Conservation (phyloP, 2,797 vertebrate species). For the Falco columbarius region DNA sequence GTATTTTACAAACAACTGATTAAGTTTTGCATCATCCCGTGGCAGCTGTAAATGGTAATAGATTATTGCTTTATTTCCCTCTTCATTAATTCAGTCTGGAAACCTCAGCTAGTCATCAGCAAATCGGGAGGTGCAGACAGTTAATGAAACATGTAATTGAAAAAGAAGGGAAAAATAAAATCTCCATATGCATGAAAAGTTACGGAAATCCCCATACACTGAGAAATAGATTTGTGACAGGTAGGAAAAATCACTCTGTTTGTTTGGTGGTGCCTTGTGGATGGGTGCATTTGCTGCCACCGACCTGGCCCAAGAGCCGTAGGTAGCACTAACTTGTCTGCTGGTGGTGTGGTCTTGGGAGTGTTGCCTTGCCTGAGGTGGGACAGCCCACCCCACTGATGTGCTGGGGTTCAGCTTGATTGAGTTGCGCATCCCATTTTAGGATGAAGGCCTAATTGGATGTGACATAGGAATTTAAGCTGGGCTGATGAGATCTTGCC, state of each 20-base stretch:
- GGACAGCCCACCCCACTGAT: neutral
- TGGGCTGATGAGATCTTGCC: neutral
- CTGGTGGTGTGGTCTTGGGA: neutral
- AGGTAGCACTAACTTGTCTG: neutral
- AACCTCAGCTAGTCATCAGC: neutral
- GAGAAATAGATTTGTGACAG: fast-evolving
- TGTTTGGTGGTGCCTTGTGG: neutral
- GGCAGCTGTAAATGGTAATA: neutral
- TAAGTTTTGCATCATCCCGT: neutral
- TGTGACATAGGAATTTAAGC: neutral
- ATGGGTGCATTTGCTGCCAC: neutral
- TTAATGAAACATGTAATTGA: conserved; percentile 20
- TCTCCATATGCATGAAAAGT: neutral
- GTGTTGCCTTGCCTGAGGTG: neutral
- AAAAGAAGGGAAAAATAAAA: neutral
- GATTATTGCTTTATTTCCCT: neutral
- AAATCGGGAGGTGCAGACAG: neutral
- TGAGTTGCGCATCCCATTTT: neutral
- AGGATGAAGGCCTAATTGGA: neutral
- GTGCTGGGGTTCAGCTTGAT: neutral
- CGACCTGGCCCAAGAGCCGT: neutral
- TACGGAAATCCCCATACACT: fast-evolving
- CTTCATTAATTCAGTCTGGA: neutral
- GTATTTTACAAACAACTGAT: neutral
- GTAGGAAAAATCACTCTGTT: fast-evolving